A percentile compares a stretch with the other conserved stretches of the same genome.
These are phyloP conservation scores for Phoebastria nigripes DNA, from an alignment of 2,797 vertebrate species.

Conservation along the genomic window DNA sequence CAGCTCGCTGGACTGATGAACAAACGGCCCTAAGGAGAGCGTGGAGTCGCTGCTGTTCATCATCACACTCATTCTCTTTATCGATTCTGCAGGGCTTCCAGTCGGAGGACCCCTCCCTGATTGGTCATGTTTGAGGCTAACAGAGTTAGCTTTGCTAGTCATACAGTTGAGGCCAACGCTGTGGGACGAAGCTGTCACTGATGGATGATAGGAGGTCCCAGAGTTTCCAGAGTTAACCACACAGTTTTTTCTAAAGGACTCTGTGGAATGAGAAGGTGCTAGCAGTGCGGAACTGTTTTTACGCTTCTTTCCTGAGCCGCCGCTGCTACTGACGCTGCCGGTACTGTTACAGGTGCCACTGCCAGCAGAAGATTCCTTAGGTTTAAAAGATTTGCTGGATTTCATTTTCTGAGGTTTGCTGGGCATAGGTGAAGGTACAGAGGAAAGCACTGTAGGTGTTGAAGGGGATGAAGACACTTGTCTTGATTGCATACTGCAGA, in stretches of 20 bases:
- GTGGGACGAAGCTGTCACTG: slow-evolving; percentile 84
- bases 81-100: slow-evolving; percentile 91
- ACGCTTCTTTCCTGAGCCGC: slow-evolving; percentile 93
- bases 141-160: slow-evolving; percentile 85
- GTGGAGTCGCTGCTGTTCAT: slow-evolving; percentile 98
- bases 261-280: slow-evolving; percentile 83
- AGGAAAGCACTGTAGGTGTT: slow-evolving; percentile 94
- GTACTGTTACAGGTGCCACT: slow-evolving; percentile 77
- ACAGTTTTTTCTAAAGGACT: slow-evolving; percentile 93
- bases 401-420: slow-evolving; percentile 93
- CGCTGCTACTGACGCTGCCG: slow-evolving; percentile 77
- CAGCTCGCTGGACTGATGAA: slow-evolving; percentile 84
- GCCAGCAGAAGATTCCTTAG: slow-evolving; percentile 86
- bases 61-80: slow-evolving; percentile 98
- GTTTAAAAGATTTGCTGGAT: slow-evolving; percentile 87
- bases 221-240: slow-evolving; percentile 83
- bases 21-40: slow-evolving; percentile 93
- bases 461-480: slow-evolving; percentile 96
- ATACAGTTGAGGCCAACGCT: slow-evolving; percentile 87
- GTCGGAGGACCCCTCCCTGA: slow-evolving; percentile 85
- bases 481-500: slow-evolving; percentile 91
- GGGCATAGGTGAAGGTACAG: slow-evolving; percentile 87
- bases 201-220: slow-evolving; percentile 86
- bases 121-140: slow-evolving; percentile 88
- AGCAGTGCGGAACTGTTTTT: slow-evolving; percentile 88